A percentile compares a stretch with the other conserved stretches of the same genome.
Conservation (phyloP, 2,113 vertebrate species). For the Myrmecobius fasciatus region DNA sequence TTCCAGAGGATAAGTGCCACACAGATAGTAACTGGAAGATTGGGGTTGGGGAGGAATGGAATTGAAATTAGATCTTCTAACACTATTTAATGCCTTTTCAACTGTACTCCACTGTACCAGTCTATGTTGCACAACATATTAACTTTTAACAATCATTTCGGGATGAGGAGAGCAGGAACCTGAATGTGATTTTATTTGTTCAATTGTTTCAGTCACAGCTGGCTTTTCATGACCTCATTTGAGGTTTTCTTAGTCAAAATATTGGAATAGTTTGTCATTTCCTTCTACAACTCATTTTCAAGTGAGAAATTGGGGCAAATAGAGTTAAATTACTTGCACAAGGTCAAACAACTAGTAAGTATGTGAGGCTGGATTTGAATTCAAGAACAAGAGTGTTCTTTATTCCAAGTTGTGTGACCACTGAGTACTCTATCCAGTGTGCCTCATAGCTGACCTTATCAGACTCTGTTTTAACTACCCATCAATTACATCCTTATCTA, state of each 20-base stretch:
- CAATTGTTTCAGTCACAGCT: neutral
- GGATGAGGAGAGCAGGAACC: neutral
- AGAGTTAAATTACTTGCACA: neutral
- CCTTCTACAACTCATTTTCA: neutral
- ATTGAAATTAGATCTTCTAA: neutral
- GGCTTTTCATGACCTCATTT: neutral
- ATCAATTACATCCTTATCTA: too few relatives aligned
- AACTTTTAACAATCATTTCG: neutral
- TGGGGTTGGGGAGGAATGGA: neutral
- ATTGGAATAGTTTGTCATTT: neutral
- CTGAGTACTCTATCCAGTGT: neutral
- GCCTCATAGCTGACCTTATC: neutral
- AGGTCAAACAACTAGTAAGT: neutral
- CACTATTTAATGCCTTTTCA: neutral
- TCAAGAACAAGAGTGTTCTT: neutral
- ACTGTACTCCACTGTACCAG: neutral
- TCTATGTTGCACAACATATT: rapidly evolving
- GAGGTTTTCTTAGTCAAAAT: neutral
- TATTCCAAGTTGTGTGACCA: neutral
- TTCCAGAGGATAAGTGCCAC: neutral
- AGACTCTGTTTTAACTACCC: neutral
- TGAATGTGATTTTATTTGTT: neutral
- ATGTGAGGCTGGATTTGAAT: neutral
- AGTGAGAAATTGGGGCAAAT: neutral
- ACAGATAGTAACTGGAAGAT: neutral